These are phyloP conservation scores for Alosa sapidissima DNA, from an alignment of 2,797 vertebrate species.

Conservation along the genomic window DNA sequence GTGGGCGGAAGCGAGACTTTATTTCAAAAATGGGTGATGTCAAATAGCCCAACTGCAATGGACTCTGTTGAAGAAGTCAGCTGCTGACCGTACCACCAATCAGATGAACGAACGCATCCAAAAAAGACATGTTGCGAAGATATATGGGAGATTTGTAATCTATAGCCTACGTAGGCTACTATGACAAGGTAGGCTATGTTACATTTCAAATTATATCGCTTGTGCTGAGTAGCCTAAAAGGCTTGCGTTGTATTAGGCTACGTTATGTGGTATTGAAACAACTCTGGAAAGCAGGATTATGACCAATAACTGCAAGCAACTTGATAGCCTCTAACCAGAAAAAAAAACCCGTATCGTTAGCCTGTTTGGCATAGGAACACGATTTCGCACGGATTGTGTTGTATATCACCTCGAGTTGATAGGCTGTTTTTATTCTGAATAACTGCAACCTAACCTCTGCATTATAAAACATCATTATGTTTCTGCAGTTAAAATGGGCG, in stretches of 20 bases:
- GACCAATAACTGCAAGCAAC: neutral
- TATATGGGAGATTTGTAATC: neutral
- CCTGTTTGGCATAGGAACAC: neutral
- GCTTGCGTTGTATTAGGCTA: neutral
- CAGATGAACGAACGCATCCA: slow-evolving; percentile 35
- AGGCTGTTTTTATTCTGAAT: neutral
- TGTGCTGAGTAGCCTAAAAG: neutral
- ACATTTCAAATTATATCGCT: slow-evolving; percentile 32
- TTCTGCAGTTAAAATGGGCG: slow-evolving; percentile 70
- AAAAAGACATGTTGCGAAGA: slow-evolving; percentile 17
- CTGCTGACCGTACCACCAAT: slow-evolving; percentile 36
- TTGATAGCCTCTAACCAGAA: neutral
- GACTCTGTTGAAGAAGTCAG: slow-evolving; percentile 45
- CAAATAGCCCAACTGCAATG: slow-evolving; percentile 49
- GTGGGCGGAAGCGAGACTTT: slow-evolving; percentile 57
- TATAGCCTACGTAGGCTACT: neutral
- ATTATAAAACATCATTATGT: slow-evolving; percentile 35
- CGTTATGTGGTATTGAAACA: neutral
- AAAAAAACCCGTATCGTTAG: neutral
- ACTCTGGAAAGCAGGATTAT: neutral
- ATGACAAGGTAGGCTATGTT: slow-evolving; percentile 38
- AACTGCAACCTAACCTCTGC: neutral
- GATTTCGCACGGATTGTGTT: neutral
- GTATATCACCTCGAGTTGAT: neutral
- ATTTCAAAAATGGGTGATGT: slow-evolving; percentile 64